Base-by-base conservation (phyloP, 2,113 vertebrate species). In the Tiliqua scincoides region DNA sequence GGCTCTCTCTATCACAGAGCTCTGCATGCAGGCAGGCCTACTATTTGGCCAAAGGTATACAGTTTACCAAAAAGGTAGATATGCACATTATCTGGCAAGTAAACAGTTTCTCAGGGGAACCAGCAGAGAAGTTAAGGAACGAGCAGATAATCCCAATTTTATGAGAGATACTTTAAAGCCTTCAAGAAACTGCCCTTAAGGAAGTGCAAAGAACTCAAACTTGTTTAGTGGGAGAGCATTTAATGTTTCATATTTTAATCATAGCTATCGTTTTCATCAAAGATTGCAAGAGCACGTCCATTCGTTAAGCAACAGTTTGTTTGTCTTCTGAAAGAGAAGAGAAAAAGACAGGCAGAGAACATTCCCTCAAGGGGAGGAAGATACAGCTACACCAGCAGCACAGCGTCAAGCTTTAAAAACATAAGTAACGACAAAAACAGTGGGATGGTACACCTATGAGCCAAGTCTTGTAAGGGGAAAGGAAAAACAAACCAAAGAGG, bases 81-180 rank as follows among this genome's bases (percentile, higher is more conserved):
- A 40, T 30, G 23, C 40, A 30, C 15, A 30, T 21, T 74, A 5
- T 30, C 23, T 86, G 85, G 70, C 40, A 86, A 81, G 70, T 11
- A 27, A 80, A 72, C 77, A 86, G 27, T 86, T 86, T 86, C 85
- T 80, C 85, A 86, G 85, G 85, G 78, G 59, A 86, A 81, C 61
- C 23, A 52, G 37, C 10, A 23, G 70, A 43, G 78, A 86, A 65
- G 57, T 73, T 20, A 81, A 57, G 25, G 70, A 86, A 80, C n/a
- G 57, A 74, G 59, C 40, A 86, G n/a, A 81, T 86, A 81, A 86
- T 86, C 71, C 68, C 70, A 81, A 43, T 81, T 77, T 79, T 85
- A 27, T 30, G 75, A 82, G 23, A n/a, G 27, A 25, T 54, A 35
- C 0, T 43, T 85, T 57, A 73, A 81, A 43, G 3, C 61, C 62